These are phyloP conservation scores for Sprattus sprattus DNA, from an alignment of 2,113 vertebrate genomes.

Conservation along the genomic window DNA sequence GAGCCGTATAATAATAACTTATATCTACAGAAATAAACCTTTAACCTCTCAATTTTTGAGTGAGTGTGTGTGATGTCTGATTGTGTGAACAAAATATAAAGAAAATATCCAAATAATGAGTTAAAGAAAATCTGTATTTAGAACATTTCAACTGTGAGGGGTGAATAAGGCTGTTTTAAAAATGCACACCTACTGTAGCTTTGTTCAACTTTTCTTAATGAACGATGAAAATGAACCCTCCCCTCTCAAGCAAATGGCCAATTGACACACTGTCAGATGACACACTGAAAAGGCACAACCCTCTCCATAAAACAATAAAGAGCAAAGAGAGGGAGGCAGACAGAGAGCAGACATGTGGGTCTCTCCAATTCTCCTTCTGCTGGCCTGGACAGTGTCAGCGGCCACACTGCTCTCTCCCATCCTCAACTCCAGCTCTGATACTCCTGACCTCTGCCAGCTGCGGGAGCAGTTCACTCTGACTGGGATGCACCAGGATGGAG, in stretches of 20 bases:
- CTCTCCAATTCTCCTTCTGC: neutral
- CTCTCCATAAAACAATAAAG: neutral
- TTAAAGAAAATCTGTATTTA: too few species aligned
- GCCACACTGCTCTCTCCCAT: neutral
- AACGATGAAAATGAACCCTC: neutral
- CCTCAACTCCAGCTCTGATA: neutral
- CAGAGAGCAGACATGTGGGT: neutral
- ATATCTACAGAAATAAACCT: neutral
- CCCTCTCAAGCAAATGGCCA: neutral
- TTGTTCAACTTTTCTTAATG: neutral
- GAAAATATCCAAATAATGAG: neutral
- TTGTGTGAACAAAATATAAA: neutral
- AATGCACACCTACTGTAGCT: neutral
- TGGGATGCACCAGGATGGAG: constrained; percentile 50
- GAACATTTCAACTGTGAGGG: too few species aligned
- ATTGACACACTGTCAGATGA: neutral
- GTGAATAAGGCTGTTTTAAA: neutral
- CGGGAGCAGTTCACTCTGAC: constrained; percentile 41
- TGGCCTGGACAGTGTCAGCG: neutral
- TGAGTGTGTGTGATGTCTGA: neutral
- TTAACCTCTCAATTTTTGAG: neutral
- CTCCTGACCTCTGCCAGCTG: constrained; percentile 38
- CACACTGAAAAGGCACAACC: neutral
- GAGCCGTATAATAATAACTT: too few species aligned
- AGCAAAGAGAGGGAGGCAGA: neutral